Evolutionary conservation across 2,113 vertebrate species (phyloP), one percentile per base, ranked within the genome.

Genomic region (Cyphomyrus discorhynchus): DNA sequence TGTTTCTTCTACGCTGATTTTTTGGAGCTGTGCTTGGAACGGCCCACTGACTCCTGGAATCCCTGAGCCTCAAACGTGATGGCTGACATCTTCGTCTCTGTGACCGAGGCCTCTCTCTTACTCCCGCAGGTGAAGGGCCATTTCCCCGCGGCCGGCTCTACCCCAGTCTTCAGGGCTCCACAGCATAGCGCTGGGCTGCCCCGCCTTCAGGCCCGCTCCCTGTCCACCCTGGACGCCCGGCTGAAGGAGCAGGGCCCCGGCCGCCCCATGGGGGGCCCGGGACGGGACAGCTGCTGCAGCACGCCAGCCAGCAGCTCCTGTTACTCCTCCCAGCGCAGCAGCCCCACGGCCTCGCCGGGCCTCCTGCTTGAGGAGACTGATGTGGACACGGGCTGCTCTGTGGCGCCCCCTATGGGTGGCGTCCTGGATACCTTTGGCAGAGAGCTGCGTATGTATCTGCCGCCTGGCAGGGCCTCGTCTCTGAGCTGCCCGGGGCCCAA

Each of bases 371-470:
- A 39, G 91, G 93, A 98, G 93, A 98, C 95, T 0, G 92, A 98
- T 1, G 97, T 98, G 0, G 98, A 99, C 94, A 99, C 98, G 0
- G 98, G 98, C 15, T 89, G 93, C 62, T 86, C 93, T 52, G 89
- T 93, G 88, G 58, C 3, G 19, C 39, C 27, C 39, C 1, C 31
- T 80, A 90, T 1, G 89, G 93, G 87, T 93, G 94, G 49, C 92
- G 93, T 92, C 45, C 90, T 92, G 5, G 90, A 94, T 82, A 91
- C 90, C 56, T 89, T 95, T 49, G 91, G 91, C 50, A 92, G 91
- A 88, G 95, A 95, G 89, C 90, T 94, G 74, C 92, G 84, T 42
- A 88, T 92, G n/a, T 89, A 92, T 91, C 91, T 94, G 74, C 92
- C 92, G 17, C 82, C 19, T 66, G 88, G n/a, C 10, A 70, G 53